phyloP scores from a whole-genome alignment of 2,113 vertebrate species.

The Varanus komodoensis region DNA sequence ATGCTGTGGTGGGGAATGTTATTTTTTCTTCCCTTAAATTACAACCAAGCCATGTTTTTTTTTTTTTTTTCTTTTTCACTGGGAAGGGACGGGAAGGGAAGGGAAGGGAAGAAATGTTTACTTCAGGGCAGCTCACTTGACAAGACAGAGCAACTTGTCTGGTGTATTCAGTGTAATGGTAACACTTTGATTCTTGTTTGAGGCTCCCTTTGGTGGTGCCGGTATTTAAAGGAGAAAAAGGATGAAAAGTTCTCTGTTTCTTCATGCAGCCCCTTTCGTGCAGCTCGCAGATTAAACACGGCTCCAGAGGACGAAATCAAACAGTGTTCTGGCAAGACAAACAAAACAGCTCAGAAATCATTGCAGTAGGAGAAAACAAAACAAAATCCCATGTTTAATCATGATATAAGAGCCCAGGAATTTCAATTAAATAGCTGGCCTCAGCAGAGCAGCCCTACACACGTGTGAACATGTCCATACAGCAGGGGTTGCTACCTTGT shows the following conservation, averaged over 20 bases:
- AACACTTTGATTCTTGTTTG: not conserved
- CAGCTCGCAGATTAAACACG: constrained; percentile 40
- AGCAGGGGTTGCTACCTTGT: no score
- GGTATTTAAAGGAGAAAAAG: constrained; percentile 21
- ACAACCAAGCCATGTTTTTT: constrained; percentile 16
- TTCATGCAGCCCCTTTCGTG: not conserved
- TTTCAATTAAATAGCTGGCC: not conserved
- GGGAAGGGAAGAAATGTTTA: constrained; percentile 31
- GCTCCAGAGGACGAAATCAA: constrained; percentile 32
- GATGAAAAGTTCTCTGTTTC: constrained; percentile 12
- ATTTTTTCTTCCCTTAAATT: constrained; percentile 62
- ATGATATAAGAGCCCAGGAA: constrained; percentile 16
- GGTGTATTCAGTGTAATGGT: constrained; percentile 5
- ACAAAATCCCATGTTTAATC: not conserved
- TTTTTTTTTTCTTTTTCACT: not conserved
- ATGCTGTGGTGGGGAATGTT: constrained; percentile 46
- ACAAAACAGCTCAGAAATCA: constrained; percentile 34
- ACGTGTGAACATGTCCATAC: no score
- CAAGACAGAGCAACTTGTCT: constrained; percentile 45
- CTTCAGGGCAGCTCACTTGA: constrained; percentile 40
- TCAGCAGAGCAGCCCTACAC: not conserved
- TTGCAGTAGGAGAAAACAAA: constrained; percentile 2
- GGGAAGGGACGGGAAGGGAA: not conserved
- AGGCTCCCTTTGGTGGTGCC: constrained; percentile 11
- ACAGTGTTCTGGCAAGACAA: not conserved